Conservation (phyloP, 2,797 vertebrate genomes). For the Dallia pectoralis region DNA sequence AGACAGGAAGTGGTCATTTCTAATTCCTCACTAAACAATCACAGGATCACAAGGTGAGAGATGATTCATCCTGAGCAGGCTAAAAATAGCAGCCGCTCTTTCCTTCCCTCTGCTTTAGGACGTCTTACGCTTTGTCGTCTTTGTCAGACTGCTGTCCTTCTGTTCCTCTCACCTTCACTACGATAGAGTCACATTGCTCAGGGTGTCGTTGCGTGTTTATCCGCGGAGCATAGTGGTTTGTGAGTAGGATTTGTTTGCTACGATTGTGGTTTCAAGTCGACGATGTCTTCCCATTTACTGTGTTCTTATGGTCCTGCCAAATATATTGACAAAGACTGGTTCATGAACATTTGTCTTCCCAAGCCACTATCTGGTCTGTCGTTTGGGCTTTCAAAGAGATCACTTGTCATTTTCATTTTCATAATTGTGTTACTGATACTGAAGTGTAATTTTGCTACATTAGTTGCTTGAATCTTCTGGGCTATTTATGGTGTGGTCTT, state of each 20-base stretch:
- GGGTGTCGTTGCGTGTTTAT: background rate
- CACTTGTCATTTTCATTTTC: background rate
- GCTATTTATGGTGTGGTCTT: background rate
- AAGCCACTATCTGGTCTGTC: background rate
- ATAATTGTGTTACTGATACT: background rate
- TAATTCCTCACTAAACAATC: constrained; percentile 38
- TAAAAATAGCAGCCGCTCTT: constrained; percentile 39
- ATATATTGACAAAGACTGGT: background rate
- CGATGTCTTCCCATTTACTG: no score
- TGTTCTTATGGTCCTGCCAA: background rate
- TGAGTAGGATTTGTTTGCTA: background rate
- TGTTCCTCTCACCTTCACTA: constrained; percentile 17
- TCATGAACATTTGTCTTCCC: background rate
- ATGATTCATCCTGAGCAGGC: constrained; percentile 34
- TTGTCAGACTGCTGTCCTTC: constrained; percentile 22
- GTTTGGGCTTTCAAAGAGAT: background rate
- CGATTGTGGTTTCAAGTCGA: background rate
- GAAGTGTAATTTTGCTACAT: background rate
- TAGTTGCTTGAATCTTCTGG: background rate
- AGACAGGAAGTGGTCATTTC: constrained; percentile 28
- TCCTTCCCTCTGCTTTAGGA: constrained; percentile 28
- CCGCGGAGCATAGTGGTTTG: background rate
- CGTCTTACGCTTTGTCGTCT: constrained; percentile 27
- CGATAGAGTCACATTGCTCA: background rate
- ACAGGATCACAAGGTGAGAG: constrained; percentile 26